Percentiles rank a stretch among this genome's conserved stretches.
Conservation (phyloP, 2,888 invertebrate genomes). For the Ectropis crepuscularia region DNA sequence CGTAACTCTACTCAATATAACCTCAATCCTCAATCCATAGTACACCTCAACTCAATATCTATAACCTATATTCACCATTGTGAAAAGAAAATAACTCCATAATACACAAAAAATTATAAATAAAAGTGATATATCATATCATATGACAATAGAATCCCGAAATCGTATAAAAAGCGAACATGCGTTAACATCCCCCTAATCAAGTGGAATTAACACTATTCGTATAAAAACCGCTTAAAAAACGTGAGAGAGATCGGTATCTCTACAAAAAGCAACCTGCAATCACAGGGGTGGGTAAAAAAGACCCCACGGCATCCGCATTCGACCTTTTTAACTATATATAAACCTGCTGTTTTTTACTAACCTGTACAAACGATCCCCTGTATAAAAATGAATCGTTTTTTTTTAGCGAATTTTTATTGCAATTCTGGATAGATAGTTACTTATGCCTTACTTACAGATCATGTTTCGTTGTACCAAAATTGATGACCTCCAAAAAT, state of each 20-base stretch:
- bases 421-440: conserved; percentile 14
- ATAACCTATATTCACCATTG: no score
- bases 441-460: not conserved
- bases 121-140: conserved; percentile 31
- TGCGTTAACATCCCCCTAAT: conserved; percentile 74
- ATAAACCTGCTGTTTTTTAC: conserved; percentile 72
- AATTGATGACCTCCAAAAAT: not conserved
- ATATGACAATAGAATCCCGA: conserved; percentile 30
- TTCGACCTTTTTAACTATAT: conserved; percentile 60
- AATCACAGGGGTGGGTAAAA: conserved; percentile 56
- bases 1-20: no score
- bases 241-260: conserved; percentile 80
- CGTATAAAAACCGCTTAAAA: conserved; percentile 67
- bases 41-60: no score
- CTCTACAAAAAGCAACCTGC: conserved; percentile 69
- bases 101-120: not conserved
- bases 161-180: conserved; percentile 53
- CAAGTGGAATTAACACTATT: conserved; percentile 67
- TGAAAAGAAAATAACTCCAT: no score
- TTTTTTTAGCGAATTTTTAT: conserved; percentile 28
- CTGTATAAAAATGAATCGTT: conserved; percentile 15
- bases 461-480: conserved; percentile 32
- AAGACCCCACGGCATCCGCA: conserved; percentile 57
- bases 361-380: conserved; percentile 59
- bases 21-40: no score